These are phyloP conservation scores for Andrena cerasifolii DNA, from an alignment of 1,140 invertebrate species.

Conservation along the genomic window DNA sequence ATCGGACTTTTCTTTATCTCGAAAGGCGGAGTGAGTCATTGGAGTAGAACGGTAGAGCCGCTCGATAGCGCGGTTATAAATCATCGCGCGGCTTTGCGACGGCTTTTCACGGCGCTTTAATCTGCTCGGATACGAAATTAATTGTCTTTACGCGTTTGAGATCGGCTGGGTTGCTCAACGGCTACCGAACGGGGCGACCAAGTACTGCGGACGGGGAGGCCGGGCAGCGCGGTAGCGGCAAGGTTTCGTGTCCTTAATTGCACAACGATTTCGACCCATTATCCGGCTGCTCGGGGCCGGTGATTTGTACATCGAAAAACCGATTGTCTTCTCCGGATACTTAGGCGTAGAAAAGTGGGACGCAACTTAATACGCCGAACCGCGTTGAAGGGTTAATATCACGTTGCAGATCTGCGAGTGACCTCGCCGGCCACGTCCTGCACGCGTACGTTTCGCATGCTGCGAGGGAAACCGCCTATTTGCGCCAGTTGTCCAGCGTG, in stretches of 20 bases:
- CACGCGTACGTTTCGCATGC: constrained; percentile 24
- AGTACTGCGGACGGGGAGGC: background rate
- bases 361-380: constrained; percentile 54
- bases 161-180: background rate
- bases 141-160: background rate
- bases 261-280: constrained; percentile 21
- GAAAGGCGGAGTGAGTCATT: constrained; percentile 2
- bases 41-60: too few species aligned
- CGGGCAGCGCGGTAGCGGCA: background rate
- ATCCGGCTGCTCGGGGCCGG: background rate
- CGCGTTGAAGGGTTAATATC: constrained; percentile 51
- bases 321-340: constrained; percentile 18
- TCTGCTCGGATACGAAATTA: background rate
- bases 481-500: background rate
- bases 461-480: constrained; percentile 3
- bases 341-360: constrained; percentile 10
- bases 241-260: constrained; percentile 9
- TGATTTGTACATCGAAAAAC: constrained; percentile 37
- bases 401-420: constrained; percentile 38
- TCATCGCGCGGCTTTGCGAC: background rate
- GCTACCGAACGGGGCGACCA: background rate
- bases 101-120: background rate
- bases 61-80: background rate
- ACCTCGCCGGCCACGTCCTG: constrained; percentile 34
- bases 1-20: background rate